Evolutionary conservation across 2,888 invertebrate genomes (phyloP).

Genomic region (Barypeithes pellucidus): DNA sequence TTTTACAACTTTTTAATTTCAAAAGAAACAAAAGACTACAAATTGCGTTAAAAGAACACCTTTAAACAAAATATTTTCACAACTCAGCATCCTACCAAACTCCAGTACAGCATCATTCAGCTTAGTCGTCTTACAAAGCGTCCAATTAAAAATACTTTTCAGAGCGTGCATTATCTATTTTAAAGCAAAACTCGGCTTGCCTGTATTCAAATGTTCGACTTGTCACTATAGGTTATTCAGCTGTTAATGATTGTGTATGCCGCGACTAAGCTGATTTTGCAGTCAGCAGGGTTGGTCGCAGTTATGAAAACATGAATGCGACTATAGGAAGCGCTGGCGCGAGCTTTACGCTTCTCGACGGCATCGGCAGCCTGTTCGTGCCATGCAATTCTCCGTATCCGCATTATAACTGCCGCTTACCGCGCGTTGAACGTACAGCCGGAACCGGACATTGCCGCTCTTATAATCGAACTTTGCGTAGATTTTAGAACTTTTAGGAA

Average conservation of each 20-base stretch:
- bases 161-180: not conserved
- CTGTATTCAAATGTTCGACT: conserved; percentile 42
- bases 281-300: conserved; percentile 47
- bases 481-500: conserved; percentile 20
- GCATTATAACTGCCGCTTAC: conserved; percentile 66
- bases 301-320: conserved; percentile 52
- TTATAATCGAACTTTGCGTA: conserved; percentile 22
- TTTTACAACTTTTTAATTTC: no score
- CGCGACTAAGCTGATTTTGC: conserved; percentile 52
- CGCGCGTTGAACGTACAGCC: conserved; percentile 61
- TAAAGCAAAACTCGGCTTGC: conserved; percentile 19
- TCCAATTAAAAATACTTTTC: not conserved
- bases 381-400: conserved; percentile 65
- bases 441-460: conserved; percentile 7
- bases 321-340: conserved; percentile 55
- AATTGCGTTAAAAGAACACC: no score
- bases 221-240: conserved; percentile 37
- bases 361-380: conserved; percentile 56
- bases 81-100: no score
- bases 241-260: conserved; percentile 45
- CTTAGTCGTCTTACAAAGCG: not conserved
- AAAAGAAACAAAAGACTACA: no score
- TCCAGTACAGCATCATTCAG: no score
- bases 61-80: no score
- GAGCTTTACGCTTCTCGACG: conserved; percentile 46